Percentiles rank a stretch among this genome's conserved stretches.
These are phyloP conservation scores for Keiferia lycopersicella DNA, from an alignment of 2,888 invertebrate species.

Conservation along the genomic window DNA sequence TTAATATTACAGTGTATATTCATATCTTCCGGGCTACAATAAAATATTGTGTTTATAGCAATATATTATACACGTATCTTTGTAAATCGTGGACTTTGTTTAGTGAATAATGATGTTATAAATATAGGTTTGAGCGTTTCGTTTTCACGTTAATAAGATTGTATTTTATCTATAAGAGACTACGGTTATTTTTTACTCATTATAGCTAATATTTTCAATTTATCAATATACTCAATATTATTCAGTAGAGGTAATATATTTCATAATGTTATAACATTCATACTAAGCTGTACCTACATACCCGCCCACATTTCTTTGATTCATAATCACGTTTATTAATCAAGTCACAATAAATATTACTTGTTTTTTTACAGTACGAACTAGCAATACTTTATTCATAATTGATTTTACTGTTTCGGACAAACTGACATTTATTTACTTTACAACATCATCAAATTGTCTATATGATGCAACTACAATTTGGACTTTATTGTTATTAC, in stretches of 20 bases:
- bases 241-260: too few relatives aligned
- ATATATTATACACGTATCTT: not conserved
- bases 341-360: not conserved
- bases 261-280: not conserved
- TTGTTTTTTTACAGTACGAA: not conserved
- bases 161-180: not conserved
- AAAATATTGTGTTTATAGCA: not conserved
- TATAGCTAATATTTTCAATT: not conserved
- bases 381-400: not conserved
- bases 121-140: not conserved
- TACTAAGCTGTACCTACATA: not conserved
- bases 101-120: not conserved
- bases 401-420: not conserved
- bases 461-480: conserved; percentile 27
- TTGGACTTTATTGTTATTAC: conserved; percentile 39
- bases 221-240: not conserved
- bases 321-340: conserved; percentile 1
- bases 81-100: not conserved
- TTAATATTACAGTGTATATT: not conserved
- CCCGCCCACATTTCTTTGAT: conserved; percentile 4
- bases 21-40: not conserved
- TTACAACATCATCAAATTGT: conserved; percentile 18
- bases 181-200: not conserved
- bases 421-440: conserved; percentile 13
- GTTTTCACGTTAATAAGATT: not conserved